Percentiles rank a stretch among this genome's conserved stretches.
Evolutionary conservation across 2,888 invertebrate species (phyloP).

Genomic region (Eudemis profundana): DNA sequence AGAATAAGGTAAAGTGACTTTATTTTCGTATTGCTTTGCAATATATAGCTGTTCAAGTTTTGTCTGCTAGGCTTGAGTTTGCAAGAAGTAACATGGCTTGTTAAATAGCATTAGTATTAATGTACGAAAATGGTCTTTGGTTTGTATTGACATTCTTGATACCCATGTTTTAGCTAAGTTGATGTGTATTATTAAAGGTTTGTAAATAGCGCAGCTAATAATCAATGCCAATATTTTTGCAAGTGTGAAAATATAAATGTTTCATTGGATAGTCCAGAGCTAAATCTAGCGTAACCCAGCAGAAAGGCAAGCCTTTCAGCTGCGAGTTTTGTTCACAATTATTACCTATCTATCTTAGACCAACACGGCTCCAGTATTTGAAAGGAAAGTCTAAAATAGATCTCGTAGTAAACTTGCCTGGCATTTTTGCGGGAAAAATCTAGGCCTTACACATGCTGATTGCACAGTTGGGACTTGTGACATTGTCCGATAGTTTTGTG

Average conservation of each 20-base stretch:
- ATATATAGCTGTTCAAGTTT: constrained; percentile 9
- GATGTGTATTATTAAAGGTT: background rate
- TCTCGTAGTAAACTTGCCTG: no score
- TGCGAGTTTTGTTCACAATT: background rate
- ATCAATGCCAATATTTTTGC: no score
- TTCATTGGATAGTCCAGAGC: background rate
- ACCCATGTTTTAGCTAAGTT: background rate
- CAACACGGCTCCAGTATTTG: no score
- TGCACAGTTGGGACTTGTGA: no score
- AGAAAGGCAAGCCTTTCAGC: background rate
- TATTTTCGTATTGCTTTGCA: constrained; percentile 27
- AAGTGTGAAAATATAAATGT: background rate
- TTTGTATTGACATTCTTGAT: no score
- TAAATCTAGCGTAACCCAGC: background rate
- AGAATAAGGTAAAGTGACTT: constrained; percentile 69
- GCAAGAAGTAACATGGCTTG: background rate
- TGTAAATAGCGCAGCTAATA: background rate
- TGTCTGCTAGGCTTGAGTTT: constrained; percentile 12
- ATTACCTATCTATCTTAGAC: no score
- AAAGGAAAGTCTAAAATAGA: no score
- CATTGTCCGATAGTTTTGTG: no score
- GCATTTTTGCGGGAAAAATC: no score
- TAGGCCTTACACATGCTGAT: no score
- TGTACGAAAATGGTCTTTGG: background rate
- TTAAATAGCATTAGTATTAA: background rate